phyloP scores from a whole-genome alignment of 2,888 invertebrate genomes.

The Synergus laeviventris region DNA sequence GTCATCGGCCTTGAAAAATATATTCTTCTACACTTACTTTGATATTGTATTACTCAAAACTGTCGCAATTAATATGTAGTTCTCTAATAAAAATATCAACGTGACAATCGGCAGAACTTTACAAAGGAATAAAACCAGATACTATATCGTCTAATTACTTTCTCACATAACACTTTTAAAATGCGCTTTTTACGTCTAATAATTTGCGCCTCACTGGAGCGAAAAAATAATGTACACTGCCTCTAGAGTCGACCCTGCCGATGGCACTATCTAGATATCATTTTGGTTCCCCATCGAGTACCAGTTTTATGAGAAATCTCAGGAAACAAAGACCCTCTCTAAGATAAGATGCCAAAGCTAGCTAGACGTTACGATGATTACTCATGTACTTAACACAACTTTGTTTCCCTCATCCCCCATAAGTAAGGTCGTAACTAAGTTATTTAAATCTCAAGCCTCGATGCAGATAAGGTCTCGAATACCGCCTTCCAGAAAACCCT shows the following conservation, averaged over 20 bases:
- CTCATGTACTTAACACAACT: constrained; percentile 35
- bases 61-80: too few species aligned
- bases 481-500: constrained; percentile 20
- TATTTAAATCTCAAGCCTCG: constrained; percentile 35
- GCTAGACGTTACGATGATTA: constrained; percentile 38
- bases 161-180: constrained; percentile 30
- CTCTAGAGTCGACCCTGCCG: constrained; percentile 21
- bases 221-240: constrained; percentile 20
- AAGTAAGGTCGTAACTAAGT: constrained; percentile 4
- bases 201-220: constrained; percentile 38
- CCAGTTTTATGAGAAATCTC: constrained; percentile 34
- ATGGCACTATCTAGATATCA: constrained; percentile 46
- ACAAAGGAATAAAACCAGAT: constrained; percentile 14
- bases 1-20: not conserved
- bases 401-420: not conserved
- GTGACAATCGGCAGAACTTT: constrained; percentile 22
- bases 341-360: constrained; percentile 27
- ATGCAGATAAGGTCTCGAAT: constrained; percentile 34
- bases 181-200: constrained; percentile 20
- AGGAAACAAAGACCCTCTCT: constrained; percentile 36
- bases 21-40: not conserved
- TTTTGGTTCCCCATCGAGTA: constrained; percentile 46
- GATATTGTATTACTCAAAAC: not conserved
- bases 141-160: constrained; percentile 33
- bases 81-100: not conserved